These are phyloP conservation scores for Pterophyllum scalare DNA, from an alignment of 2,113 vertebrate species.

Conservation along the genomic window DNA sequence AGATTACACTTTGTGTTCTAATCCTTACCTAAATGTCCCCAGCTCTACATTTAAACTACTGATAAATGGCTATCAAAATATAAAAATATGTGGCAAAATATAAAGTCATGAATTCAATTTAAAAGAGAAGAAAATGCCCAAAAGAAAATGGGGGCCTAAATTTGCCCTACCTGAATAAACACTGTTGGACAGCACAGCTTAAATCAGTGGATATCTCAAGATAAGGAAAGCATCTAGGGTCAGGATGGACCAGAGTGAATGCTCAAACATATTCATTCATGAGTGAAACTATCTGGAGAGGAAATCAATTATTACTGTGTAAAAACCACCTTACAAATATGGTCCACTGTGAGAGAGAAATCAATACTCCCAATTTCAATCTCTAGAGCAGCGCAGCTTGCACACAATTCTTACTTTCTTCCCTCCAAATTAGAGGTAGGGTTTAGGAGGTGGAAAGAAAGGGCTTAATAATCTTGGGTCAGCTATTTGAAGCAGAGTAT, in stretches of 20 bases:
- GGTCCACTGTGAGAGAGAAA: too few species aligned
- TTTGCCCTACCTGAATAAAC: background rate
- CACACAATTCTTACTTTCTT: background rate
- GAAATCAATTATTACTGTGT: too few species aligned
- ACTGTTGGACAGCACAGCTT: background rate
- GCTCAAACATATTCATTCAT: too few species aligned
- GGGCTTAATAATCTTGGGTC: background rate
- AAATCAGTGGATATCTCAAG: too few species aligned
- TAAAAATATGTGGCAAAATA: background rate
- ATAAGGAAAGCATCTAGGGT: too few species aligned
- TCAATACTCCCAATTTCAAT: background rate
- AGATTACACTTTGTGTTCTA: too few species aligned
- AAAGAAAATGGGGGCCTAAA: too few species aligned
- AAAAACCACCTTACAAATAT: too few species aligned
- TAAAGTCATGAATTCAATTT: background rate
- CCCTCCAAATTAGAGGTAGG: background rate
- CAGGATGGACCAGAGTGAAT: too few species aligned
- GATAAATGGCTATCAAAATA: background rate
- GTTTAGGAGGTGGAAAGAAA: background rate
- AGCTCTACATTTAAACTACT: background rate
- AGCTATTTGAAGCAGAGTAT: background rate
- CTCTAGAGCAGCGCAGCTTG: background rate
- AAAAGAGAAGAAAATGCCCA: too few species aligned
- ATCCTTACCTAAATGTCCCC: too few species aligned
- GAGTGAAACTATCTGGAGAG: too few species aligned